A percentile compares a stretch with the other conserved stretches of the same genome.
Conservation (phyloP, 2,888 invertebrate species). For the Diplolepis rosae region DNA sequence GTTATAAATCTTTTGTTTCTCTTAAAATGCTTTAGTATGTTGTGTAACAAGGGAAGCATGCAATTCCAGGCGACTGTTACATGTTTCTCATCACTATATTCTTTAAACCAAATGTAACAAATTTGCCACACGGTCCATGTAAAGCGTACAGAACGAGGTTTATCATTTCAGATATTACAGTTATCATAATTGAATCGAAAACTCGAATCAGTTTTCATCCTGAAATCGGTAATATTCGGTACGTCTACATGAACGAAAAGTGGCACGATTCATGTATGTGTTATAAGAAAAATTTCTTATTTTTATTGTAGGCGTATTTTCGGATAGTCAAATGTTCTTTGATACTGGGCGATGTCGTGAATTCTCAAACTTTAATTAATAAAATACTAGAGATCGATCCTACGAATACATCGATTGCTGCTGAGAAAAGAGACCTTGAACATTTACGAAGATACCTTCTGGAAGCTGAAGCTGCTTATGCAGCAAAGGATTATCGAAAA, state of each 20-base stretch:
- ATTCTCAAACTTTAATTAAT: conserved; percentile 83
- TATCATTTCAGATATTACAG: too few species aligned
- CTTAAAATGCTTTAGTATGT: neutral
- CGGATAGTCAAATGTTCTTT: conserved; percentile 89
- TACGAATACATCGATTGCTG: conserved; percentile 76
- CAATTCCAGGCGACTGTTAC: too few species aligned
- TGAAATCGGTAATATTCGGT: too few species aligned
- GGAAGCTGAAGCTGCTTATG: conserved; percentile 84
- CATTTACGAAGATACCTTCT: conserved; percentile 81
- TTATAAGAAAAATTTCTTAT: too few species aligned
- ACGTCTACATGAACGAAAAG: too few species aligned
- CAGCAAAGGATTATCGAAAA: conserved; percentile 86
- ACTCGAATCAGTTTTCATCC: neutral
- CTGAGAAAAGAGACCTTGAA: conserved; percentile 81
- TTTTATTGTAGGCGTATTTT: conserved; percentile 76
- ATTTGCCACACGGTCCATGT: too few species aligned
- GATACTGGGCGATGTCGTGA: conserved; percentile 86
- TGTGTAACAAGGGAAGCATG: conserved; percentile 2
- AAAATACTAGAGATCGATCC: conserved; percentile 82
- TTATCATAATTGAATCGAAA: too few species aligned
- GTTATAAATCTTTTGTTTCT: too few species aligned
- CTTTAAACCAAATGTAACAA: too few species aligned
- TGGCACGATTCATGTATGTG: too few species aligned
- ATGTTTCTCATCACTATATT: too few species aligned
- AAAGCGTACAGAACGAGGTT: too few species aligned